A percentile compares a stretch with the other conserved stretches of the same genome.
These are phyloP conservation scores for Meta bourneti DNA, from an alignment of 2,888 invertebrate genomes.

Conservation along the genomic window DNA sequence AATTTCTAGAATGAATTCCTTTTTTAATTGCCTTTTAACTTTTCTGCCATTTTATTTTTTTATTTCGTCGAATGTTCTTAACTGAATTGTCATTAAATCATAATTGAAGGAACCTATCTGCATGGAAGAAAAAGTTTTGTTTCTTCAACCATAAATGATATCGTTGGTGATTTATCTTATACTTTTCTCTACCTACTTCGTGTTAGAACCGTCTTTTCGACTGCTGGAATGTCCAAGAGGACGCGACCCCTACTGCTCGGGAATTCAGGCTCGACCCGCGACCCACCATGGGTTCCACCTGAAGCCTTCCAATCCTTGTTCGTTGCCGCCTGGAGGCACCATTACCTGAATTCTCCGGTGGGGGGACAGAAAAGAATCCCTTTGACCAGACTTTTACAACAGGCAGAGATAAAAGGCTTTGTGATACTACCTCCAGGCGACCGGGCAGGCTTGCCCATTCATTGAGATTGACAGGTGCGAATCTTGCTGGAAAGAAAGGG, in stretches of 20 bases:
- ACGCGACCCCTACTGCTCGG: neutral
- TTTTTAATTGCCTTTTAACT: too few relatives aligned
- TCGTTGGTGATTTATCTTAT: too few relatives aligned
- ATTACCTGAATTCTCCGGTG: neutral
- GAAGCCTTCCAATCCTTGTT: constrained; percentile 6
- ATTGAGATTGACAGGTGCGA: constrained; percentile 57
- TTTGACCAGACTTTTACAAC: constrained; percentile 38
- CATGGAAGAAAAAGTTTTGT: neutral
- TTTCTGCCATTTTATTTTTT: too few relatives aligned
- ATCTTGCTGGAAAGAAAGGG: constrained; percentile 9
- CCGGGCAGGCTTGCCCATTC: constrained; percentile 4
- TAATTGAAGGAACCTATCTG: too few relatives aligned
- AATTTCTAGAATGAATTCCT: too few relatives aligned
- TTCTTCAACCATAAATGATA: neutral
- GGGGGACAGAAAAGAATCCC: neutral
- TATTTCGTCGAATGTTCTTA: too few relatives aligned
- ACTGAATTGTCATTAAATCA: too few relatives aligned
- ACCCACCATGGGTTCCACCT: neutral
- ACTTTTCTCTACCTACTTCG: neutral
- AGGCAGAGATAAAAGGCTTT: constrained; percentile 16
- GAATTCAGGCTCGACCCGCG: neutral
- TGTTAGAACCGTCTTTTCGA: neutral
- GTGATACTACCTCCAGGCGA: neutral
- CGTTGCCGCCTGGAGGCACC: neutral
- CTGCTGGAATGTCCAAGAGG: neutral